A percentile compares a stretch with the other conserved stretches of the same genome.
phyloP scores from a whole-genome alignment of 2,113 vertebrate genomes.

The Pterophyllum scalare region DNA sequence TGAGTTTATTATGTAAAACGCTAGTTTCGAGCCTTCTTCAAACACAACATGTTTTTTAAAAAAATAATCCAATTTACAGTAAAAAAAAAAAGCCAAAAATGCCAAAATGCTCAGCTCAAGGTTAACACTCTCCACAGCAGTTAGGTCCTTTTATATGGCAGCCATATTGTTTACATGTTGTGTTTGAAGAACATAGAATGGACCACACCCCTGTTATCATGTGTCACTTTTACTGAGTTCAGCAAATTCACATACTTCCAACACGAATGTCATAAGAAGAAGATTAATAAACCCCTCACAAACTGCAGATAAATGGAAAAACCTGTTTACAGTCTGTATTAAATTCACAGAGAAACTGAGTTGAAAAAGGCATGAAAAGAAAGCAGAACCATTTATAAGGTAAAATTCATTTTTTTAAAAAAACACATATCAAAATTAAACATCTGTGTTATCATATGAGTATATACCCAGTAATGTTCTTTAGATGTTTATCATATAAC shows the following conservation, averaged over 20 bases:
- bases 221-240: no score
- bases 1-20: background rate
- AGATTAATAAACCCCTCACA: no score
- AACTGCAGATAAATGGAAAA: no score
- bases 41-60: background rate
- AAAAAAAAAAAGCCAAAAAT: no score
- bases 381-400: background rate
- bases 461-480: background rate
- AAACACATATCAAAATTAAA: background rate
- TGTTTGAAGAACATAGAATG: no score
- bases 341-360: background rate
- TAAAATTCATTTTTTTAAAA: background rate
- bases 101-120: background rate
- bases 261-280: no score
- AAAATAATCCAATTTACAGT: background rate
- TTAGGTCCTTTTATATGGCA: no score
- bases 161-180: no score
- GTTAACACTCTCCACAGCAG: no score
- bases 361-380: background rate
- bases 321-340: no score
- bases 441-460: background rate
- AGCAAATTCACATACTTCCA: no score
- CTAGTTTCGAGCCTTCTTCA: background rate
- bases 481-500: background rate
- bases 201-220: no score